phyloP scores from a whole-genome alignment of 2,888 invertebrate genomes.

The Bembecia ichneumoniformis region DNA sequence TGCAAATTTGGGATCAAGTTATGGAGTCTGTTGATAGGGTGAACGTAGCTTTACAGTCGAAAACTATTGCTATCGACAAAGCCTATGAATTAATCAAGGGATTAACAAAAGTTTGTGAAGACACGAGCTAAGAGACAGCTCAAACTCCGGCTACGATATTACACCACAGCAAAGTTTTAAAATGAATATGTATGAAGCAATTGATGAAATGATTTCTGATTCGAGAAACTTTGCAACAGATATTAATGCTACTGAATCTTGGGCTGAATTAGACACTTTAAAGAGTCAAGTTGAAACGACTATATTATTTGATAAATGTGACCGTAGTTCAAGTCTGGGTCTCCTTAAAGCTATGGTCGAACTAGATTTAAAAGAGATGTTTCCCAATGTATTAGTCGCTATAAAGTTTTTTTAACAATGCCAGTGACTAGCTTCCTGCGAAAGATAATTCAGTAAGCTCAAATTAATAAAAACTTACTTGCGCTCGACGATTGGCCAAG shows the following conservation, averaged over 20 bases:
- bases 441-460: constrained; percentile 8
- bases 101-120: constrained; percentile 6
- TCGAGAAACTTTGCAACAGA: constrained; percentile 5
- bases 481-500: constrained; percentile 5
- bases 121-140: constrained; percentile 2
- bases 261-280: constrained; percentile 7
- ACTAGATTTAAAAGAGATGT: constrained; percentile 8
- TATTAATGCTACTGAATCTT: constrained; percentile 6
- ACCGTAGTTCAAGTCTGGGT: constrained; percentile 7
- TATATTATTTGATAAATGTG: constrained; percentile 9
- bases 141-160: constrained; percentile 3
- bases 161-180: constrained; percentile 2
- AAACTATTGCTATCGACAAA: neutral
- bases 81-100: constrained; percentile 7
- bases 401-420: constrained; percentile 8
- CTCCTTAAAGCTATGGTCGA: constrained; percentile 9
- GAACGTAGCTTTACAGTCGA: constrained; percentile 6
- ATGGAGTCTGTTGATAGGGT: constrained; percentile 7
- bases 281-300: constrained; percentile 9
- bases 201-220: constrained; percentile 2
- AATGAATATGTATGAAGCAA: constrained; percentile 2
- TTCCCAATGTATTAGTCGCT: constrained; percentile 6
- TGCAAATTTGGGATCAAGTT: constrained; percentile 6
- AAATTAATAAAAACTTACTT: constrained; percentile 7
- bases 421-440: constrained; percentile 8